Conservation (phyloP, 2,113 vertebrate genomes). For the Etheostoma spectabile region DNA sequence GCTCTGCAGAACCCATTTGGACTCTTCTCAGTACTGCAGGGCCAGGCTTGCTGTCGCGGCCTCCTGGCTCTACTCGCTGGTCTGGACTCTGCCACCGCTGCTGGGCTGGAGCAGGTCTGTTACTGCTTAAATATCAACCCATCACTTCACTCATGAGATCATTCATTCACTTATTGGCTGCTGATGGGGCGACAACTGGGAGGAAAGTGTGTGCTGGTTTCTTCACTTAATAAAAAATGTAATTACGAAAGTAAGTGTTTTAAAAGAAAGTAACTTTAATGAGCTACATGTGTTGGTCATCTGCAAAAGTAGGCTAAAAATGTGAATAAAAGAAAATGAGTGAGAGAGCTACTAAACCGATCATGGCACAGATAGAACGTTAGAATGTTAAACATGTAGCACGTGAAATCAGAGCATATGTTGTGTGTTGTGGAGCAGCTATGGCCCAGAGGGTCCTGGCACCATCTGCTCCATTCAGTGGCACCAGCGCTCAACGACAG, state of each 20-base stretch:
- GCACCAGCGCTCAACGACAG: constrained; percentile 38
- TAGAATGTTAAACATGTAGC: background rate
- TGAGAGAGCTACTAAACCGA: background rate
- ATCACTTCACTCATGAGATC: background rate
- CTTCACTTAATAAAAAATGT: background rate
- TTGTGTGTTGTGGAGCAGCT: constrained; percentile 49
- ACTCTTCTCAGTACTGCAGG: constrained; percentile 52
- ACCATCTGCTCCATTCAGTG: constrained; percentile 69
- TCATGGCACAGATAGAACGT: background rate
- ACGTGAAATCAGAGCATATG: background rate
- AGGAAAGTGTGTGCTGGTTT: background rate
- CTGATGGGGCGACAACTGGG: background rate
- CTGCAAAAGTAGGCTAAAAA: background rate
- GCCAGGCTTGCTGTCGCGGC: constrained; percentile 37
- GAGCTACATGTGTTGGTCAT: background rate
- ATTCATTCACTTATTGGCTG: background rate
- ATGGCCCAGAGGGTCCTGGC: constrained; percentile 60
- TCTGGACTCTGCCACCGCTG: constrained; percentile 68
- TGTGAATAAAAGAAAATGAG: background rate
- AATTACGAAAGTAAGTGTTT: background rate
- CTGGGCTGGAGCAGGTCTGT: constrained; percentile 74
- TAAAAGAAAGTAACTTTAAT: background rate
- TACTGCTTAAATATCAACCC: background rate
- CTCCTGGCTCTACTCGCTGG: constrained; percentile 69
- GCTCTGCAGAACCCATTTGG: constrained; percentile 10